A percentile compares a stretch with the other conserved stretches of the same genome.
Conservation (phyloP, 2,797 vertebrate genomes). For the Urosaurus nigricauda region DNA sequence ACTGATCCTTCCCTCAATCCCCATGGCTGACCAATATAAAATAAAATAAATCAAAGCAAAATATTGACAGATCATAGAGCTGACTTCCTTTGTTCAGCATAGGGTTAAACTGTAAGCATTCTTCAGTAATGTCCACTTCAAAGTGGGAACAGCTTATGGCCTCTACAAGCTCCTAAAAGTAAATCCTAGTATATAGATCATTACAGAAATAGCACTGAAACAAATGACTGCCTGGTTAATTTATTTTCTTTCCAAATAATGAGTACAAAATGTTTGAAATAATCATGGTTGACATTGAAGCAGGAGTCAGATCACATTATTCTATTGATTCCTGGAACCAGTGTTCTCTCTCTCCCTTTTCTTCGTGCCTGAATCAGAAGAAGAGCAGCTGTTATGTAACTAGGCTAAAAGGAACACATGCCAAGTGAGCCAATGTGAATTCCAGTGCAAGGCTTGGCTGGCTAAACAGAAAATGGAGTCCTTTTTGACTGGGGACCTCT, state of each 20-base stretch:
- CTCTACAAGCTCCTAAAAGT: not conserved
- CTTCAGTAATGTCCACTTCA: not conserved
- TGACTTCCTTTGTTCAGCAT: not conserved
- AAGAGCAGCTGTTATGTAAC: conserved; percentile 64
- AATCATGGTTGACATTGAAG: conserved; percentile 53
- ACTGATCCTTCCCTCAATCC: too few species aligned
- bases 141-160: too few species aligned
- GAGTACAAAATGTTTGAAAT: not conserved
- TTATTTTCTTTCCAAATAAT: conserved; percentile 40
- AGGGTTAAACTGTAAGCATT: not conserved
- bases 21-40: not conserved
- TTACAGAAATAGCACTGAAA: not conserved
- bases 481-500: conserved; percentile 43
- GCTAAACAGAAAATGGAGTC: conserved; percentile 30
- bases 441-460: conserved; percentile 48
- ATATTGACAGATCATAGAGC: not conserved
- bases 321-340: conserved; percentile 69
- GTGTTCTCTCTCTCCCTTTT: conserved; percentile 39
- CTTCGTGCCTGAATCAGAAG: conserved; percentile 19
- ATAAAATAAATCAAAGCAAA: not conserved
- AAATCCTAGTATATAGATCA: not conserved
- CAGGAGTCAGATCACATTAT: conserved; percentile 63
- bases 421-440: conserved; percentile 16
- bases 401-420: conserved; percentile 50
- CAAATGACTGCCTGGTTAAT: conserved; percentile 28